These are phyloP conservation scores for Euthynnus affinis DNA, from an alignment of 2,797 vertebrate genomes.

Conservation along the genomic window DNA sequence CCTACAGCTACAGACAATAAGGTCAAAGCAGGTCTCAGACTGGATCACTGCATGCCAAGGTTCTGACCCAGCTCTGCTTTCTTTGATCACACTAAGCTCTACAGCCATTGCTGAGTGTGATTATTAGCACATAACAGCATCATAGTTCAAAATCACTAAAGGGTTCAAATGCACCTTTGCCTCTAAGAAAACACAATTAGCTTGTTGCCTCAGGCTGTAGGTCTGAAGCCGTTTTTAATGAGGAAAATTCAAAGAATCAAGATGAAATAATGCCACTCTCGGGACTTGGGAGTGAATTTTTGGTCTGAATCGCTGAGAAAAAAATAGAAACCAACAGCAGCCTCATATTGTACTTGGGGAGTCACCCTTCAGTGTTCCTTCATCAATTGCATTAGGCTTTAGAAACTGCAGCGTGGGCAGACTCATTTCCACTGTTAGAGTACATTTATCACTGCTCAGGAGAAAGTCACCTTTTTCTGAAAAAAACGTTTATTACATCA, in stretches of 20 bases:
- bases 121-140: slow-evolving; percentile 29
- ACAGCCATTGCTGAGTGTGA: background rate
- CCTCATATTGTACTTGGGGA: slow-evolving; percentile 32
- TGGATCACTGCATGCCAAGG: slow-evolving; percentile 1
- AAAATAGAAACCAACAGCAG: slow-evolving; percentile 19
- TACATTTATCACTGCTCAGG: slow-evolving; percentile 65
- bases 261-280: slow-evolving; percentile 8
- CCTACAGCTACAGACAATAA: slow-evolving; percentile 51
- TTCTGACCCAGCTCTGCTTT: slow-evolving; percentile 19
- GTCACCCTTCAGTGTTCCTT: slow-evolving; percentile 47
- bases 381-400: slow-evolving; percentile 71
- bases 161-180: background rate
- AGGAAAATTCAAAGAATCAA: slow-evolving; percentile 27
- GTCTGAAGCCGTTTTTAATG: slow-evolving; percentile 14
- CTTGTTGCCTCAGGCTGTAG: background rate
- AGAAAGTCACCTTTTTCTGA: slow-evolving; percentile 72
- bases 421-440: slow-evolving; percentile 61
- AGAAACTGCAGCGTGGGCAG: slow-evolving; percentile 66
- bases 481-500: slow-evolving; percentile 49
- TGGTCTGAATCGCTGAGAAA: slow-evolving; percentile 20
- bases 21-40: slow-evolving; percentile 42
- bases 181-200: slow-evolving; percentile 33
- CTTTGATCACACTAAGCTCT: slow-evolving; percentile 32
- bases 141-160: slow-evolving; percentile 2
- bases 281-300: slow-evolving; percentile 16